Conservation (phyloP, 2,113 vertebrate species). For the Origma solitaria region DNA sequence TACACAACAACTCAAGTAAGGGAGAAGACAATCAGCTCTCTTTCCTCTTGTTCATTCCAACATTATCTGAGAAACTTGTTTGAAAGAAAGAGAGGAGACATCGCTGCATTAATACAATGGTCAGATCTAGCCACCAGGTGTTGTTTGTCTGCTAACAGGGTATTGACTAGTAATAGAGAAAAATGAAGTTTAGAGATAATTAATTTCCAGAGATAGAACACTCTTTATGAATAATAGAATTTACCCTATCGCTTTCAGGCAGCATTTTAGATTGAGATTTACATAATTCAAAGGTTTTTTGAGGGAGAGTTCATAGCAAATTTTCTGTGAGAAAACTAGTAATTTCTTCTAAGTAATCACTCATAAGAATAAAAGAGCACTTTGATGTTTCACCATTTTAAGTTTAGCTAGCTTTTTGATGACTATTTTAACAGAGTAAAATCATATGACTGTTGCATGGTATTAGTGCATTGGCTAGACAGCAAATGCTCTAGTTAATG, state of each 20-base stretch:
- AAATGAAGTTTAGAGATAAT: neutral
- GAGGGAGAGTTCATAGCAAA: neutral
- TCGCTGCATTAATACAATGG: neutral
- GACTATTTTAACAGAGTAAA: neutral
- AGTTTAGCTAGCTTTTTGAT: neutral
- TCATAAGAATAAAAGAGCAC: neutral
- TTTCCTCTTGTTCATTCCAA: neutral
- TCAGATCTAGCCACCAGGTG: neutral
- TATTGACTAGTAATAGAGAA: neutral
- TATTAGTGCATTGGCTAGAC: neutral
- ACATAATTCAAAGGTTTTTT: constrained; percentile 10
- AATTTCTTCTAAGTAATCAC: neutral
- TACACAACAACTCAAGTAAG: neutral
- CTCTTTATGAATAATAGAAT: constrained; percentile 40
- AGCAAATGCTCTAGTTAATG: constrained; percentile 7
- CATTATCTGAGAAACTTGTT: neutral
- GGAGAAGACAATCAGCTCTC: neutral
- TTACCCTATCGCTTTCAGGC: neutral
- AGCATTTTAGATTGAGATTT: constrained; percentile 3
- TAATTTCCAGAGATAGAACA: neutral
- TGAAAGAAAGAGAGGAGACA: neutral
- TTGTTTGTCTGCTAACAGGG: neutral
- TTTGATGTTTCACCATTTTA: neutral
- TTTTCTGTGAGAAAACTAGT: neutral
- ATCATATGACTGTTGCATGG: neutral